phyloP scores from a whole-genome alignment of 2,113 vertebrate genomes.

The Syngnathus floridae region DNA sequence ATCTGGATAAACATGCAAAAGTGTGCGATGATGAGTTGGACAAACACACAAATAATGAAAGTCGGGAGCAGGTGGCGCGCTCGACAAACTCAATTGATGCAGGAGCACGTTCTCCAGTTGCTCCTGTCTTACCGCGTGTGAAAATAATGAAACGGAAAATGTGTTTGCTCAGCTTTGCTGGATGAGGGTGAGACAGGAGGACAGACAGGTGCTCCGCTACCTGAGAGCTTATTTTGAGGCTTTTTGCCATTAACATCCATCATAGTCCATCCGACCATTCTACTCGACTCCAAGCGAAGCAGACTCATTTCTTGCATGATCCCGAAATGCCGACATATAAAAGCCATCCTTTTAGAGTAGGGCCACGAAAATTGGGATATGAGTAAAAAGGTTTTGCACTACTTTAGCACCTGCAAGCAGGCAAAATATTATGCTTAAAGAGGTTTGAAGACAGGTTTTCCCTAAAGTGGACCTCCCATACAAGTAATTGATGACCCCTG shows the following conservation, averaged over 20 bases:
- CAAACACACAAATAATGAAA: conserved; percentile 34
- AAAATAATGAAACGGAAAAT: conserved; percentile 12
- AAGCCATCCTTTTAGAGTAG: background rate
- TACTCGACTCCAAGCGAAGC: background rate
- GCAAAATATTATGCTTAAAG: too few species aligned
- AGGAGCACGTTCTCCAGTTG: conserved; percentile 27
- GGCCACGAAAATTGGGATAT: background rate
- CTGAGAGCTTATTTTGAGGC: background rate
- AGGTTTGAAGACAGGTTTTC: too few species aligned
- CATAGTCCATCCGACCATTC: background rate
- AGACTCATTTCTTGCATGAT: background rate
- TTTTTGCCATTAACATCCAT: background rate
- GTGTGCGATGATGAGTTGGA: conserved; percentile 28
- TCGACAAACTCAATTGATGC: conserved; percentile 43
- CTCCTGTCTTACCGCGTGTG: conserved; percentile 9
- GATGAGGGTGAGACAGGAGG: conserved; percentile 11
- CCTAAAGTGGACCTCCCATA: background rate
- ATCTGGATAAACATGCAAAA: conserved; percentile 47
- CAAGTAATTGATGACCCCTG: too few species aligned
- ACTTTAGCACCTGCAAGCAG: background rate
- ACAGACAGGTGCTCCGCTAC: background rate
- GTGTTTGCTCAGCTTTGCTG: conserved; percentile 11
- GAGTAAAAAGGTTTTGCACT: background rate
- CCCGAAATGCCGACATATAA: background rate
- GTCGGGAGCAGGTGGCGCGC: conserved; percentile 9